Percentiles rank a stretch among this genome's conserved stretches.
phyloP scores from a whole-genome alignment of 2,113 vertebrate species.

The Desmodus rotundus region DNA sequence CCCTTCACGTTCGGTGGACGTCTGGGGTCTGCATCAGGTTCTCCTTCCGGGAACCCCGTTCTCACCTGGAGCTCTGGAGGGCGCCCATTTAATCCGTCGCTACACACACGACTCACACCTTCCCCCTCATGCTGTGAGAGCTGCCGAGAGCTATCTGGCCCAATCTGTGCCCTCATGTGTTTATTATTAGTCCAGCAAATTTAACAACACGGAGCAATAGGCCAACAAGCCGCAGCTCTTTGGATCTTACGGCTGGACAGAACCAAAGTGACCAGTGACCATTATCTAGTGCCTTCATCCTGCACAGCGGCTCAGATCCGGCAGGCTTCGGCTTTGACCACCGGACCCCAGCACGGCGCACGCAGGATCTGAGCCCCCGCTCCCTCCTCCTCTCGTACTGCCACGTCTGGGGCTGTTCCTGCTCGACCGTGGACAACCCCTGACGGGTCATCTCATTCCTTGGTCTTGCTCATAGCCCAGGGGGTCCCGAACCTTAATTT shows the following conservation, averaged over 20 bases:
- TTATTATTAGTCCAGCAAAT: not conserved
- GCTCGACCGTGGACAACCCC: not conserved
- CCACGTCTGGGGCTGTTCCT: not conserved
- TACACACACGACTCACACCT: fast-evolving
- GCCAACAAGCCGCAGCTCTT: not conserved
- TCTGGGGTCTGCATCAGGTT: not conserved
- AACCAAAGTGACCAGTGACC: not conserved
- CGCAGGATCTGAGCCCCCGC: not conserved
- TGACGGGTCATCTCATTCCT: not conserved
- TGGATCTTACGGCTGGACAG: not conserved
- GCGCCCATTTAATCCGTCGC: not conserved
- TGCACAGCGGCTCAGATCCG: not conserved
- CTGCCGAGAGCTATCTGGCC: not conserved
- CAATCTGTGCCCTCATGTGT: not conserved
- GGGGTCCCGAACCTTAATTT: not conserved
- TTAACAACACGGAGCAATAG: not conserved
- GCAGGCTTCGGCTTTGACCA: not conserved
- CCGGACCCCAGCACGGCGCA: not conserved
- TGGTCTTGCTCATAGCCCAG: not conserved
- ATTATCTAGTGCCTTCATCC: not conserved
- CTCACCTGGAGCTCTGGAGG: not conserved
- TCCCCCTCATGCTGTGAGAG: not conserved
- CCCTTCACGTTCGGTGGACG: not conserved
- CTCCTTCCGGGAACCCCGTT: not conserved
- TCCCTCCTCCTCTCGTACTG: not conserved